A percentile compares a stretch with the other conserved stretches of the same genome.
Conservation (phyloP, 2,113 vertebrate species). For the Apeltes quadracus region DNA sequence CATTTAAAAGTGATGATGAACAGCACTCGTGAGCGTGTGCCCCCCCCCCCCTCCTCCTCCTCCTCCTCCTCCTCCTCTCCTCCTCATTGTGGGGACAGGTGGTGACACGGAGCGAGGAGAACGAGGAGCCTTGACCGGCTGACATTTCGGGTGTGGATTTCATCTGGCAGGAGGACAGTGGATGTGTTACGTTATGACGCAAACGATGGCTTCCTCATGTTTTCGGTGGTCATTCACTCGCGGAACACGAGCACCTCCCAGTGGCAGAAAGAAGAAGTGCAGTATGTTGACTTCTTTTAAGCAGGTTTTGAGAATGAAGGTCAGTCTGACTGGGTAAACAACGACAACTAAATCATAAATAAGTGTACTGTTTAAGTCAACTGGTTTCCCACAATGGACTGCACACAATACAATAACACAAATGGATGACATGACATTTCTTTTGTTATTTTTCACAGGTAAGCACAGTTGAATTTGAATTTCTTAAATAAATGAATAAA, state of each 20-base stretch:
- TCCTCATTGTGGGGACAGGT: neutral
- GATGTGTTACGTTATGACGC: conserved; percentile 39
- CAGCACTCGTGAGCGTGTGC: conserved; percentile 39
- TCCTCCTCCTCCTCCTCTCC: neutral
- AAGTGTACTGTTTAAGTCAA: no score
- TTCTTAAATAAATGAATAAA: neutral
- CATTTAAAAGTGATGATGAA: conserved; percentile 52
- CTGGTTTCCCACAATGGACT: neutral
- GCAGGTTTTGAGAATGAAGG: conserved; percentile 9
- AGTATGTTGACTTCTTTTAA: neutral
- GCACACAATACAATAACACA: neutral
- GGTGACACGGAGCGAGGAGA: conserved; percentile 21
- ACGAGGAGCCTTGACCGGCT: conserved; percentile 4
- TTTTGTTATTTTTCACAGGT: no score
- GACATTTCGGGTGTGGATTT: conserved; percentile 32
- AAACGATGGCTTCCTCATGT: conserved; percentile 28
- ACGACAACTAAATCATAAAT: neutral
- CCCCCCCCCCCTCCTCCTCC: neutral
- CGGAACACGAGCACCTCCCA: conserved; percentile 49
- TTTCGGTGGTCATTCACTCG: neutral
- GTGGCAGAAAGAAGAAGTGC: conserved; percentile 39
- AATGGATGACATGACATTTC: neutral
- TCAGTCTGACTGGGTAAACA: neutral
- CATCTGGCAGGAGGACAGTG: conserved; percentile 37
- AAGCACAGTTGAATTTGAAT: neutral